These are phyloP conservation scores for Turdus rufiventris DNA, from an alignment of 2,113 vertebrate genomes.

Conservation along the genomic window DNA sequence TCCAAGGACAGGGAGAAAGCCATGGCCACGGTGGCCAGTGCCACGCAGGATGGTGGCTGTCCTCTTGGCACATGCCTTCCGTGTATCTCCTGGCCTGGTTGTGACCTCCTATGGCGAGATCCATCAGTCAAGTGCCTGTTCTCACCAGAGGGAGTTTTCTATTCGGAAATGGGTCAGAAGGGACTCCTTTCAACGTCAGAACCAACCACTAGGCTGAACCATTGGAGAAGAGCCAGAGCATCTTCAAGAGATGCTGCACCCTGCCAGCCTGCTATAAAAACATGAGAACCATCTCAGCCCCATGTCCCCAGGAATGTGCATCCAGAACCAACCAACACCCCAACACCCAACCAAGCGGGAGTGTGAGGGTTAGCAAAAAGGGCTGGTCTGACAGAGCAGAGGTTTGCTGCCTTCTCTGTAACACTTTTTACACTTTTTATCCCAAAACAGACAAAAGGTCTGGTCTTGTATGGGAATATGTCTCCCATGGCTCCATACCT, in stretches of 20 bases:
- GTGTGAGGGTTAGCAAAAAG: background rate
- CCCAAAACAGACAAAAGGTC: background rate
- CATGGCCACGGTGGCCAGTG: fast-evolving
- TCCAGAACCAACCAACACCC: background rate
- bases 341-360: background rate
- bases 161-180: background rate
- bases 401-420: background rate
- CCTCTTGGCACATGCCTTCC: background rate
- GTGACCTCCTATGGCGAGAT: background rate
- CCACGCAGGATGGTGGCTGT: too few relatives aligned
- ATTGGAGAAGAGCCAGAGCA: background rate
- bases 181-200: background rate
- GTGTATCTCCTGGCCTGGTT: background rate
- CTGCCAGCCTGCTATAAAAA: background rate
- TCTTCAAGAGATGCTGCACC: background rate
- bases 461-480: fast-evolving
- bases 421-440: background rate
- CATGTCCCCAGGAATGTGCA: fast-evolving
- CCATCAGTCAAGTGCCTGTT: background rate
- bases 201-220: background rate
- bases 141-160: background rate
- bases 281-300: background rate
- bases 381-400: background rate
- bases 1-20: background rate
- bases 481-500: background rate